Evolutionary conservation across 2,888 invertebrate genomes (phyloP).

Genomic region (Catonia carolina): DNA sequence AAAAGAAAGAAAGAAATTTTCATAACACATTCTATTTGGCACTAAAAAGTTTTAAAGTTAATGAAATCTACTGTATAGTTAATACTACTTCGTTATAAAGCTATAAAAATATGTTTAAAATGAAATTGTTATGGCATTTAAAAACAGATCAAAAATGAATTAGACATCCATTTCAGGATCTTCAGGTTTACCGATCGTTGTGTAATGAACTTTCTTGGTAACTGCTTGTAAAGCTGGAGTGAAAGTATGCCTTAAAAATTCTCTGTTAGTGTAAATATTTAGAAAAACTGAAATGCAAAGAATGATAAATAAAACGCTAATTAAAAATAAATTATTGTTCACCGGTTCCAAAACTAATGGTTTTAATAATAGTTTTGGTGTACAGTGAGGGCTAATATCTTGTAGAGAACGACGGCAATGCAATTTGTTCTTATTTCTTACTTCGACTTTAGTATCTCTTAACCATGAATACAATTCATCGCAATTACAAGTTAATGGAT

Average conservation of each 20-base stretch:
- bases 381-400: neutral
- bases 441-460: constrained; percentile 51
- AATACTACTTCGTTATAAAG: too few relatives aligned
- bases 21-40: too few relatives aligned
- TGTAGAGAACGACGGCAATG: constrained; percentile 43
- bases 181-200: constrained; percentile 58
- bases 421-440: constrained; percentile 51
- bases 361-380: neutral
- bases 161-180: constrained; percentile 43
- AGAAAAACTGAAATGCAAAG: constrained; percentile 50
- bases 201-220: constrained; percentile 64
- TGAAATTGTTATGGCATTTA: too few relatives aligned
- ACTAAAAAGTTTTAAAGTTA: too few relatives aligned
- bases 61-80: too few relatives aligned
- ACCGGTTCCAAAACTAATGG: neutral
- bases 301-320: constrained; percentile 48
- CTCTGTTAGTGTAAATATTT: constrained; percentile 55
- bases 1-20: too few relatives aligned
- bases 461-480: constrained; percentile 58
- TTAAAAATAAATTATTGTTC: constrained; percentile 37
- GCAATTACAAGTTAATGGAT: constrained; percentile 61
- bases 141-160: constrained; percentile 7
- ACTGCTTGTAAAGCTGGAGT: constrained; percentile 58
- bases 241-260: constrained; percentile 51
- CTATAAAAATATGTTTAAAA: too few relatives aligned